Evolutionary conservation across 2,888 invertebrate species (phyloP).

Genomic region (Plusia festucae): DNA sequence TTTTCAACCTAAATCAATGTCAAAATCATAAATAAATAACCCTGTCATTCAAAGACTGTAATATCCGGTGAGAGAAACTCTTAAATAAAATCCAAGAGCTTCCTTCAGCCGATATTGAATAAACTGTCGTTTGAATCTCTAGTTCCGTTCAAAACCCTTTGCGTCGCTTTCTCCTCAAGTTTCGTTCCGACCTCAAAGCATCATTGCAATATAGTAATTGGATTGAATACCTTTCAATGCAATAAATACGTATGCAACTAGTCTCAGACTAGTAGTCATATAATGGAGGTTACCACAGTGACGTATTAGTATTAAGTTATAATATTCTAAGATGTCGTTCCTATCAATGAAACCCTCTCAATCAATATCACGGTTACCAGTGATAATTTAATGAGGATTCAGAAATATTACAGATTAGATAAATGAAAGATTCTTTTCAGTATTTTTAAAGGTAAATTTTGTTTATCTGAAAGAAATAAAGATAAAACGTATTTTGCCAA

Average conservation of each 20-base stretch:
- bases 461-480: too few relatives aligned
- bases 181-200: not conserved
- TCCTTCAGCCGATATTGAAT: not conserved
- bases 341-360: too few relatives aligned
- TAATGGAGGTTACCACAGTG: not conserved
- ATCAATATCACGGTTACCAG: too few relatives aligned
- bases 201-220: conserved; percentile 12
- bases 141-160: not conserved
- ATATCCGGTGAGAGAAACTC: not conserved
- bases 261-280: not conserved
- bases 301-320: not conserved
- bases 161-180: not conserved
- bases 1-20: too few relatives aligned
- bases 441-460: too few relatives aligned
- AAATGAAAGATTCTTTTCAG: too few relatives aligned
- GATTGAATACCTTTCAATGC: conserved; percentile 12
- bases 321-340: too few relatives aligned
- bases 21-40: not conserved
- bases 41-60: not conserved
- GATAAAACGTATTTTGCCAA: too few relatives aligned
- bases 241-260: not conserved
- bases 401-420: too few relatives aligned
- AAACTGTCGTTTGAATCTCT: not conserved
- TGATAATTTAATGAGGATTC: too few relatives aligned
- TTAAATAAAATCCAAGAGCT: not conserved